Evolutionary conservation across 1,140 invertebrate genomes (phyloP).

Genomic region (Pararge aegeria): DNA sequence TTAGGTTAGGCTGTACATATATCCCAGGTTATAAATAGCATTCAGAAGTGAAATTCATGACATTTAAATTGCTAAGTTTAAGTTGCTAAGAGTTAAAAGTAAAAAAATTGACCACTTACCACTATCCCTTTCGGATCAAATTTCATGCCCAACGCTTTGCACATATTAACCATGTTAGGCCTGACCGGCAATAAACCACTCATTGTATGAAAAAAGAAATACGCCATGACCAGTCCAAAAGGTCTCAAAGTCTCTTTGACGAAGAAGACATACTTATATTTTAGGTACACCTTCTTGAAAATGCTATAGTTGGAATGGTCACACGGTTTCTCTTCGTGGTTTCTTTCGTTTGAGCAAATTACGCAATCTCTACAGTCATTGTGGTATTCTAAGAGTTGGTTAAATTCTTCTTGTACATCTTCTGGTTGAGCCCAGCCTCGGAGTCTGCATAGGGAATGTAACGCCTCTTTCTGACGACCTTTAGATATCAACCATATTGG

Average conservation of each 20-base stretch:
- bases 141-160: conserved; percentile 72
- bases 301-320: conserved; percentile 46
- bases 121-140: conserved; percentile 62
- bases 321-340: conserved; percentile 36
- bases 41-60: no score
- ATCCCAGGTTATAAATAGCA: no score
- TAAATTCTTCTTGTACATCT: conserved; percentile 77
- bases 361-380: conserved; percentile 54
- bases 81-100: no score
- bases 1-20: no score
- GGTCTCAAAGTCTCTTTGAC: conserved; percentile 77
- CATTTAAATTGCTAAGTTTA: no score
- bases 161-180: conserved; percentile 82
- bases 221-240: conserved; percentile 72
- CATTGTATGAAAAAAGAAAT: conserved; percentile 80
- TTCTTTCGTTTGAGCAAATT: conserved; percentile 48
- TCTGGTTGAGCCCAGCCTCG: conserved; percentile 78
- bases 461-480: conserved; percentile 77
- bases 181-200: conserved; percentile 79
- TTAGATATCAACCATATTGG: conserved; percentile 84
- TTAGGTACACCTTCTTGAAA: conserved; percentile 41
- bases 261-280: conserved; percentile 56
- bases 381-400: conserved; percentile 67
- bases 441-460: conserved; percentile 74
- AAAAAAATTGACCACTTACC: no score